Evolutionary conservation across 1,140 invertebrate species (phyloP).

Genomic region (Rhyacophila brunnea): DNA sequence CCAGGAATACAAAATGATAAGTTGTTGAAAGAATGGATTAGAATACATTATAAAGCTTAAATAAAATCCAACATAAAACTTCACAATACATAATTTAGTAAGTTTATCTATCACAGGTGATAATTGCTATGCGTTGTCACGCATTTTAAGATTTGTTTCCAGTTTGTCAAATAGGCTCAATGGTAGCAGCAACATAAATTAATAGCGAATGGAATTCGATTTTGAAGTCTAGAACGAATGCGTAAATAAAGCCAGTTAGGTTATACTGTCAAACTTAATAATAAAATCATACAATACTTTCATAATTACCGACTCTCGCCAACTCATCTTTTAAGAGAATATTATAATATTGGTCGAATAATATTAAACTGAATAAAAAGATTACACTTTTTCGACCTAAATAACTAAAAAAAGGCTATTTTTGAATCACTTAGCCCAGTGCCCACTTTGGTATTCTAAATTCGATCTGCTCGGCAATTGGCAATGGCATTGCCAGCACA

Average conservation of each 20-base stretch:
- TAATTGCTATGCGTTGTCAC: too few relatives aligned
- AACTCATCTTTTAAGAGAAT: slow-evolving; percentile 18
- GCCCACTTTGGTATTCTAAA: neutral
- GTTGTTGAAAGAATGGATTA: slow-evolving; percentile 4
- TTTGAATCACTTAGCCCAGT: slow-evolving; percentile 10
- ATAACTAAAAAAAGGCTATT: slow-evolving; percentile 23
- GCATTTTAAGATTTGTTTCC: too few relatives aligned
- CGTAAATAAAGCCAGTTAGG: slow-evolving; percentile 22
- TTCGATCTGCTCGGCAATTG: neutral
- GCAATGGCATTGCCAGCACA: too few relatives aligned
- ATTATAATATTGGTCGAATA: too few relatives aligned
- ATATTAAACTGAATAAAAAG: too few relatives aligned
- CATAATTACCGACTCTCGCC: slow-evolving; percentile 31
- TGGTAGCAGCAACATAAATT: too few relatives aligned
- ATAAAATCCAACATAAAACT: too few relatives aligned
- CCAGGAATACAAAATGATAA: slow-evolving; percentile 10
- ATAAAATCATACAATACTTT: slow-evolving; percentile 29
- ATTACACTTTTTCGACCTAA: slow-evolving; percentile 13
- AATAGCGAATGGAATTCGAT: too few relatives aligned
- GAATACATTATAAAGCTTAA: too few relatives aligned
- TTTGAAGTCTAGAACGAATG: neutral
- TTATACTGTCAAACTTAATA: slow-evolving; percentile 22
- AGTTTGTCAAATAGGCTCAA: too few relatives aligned
- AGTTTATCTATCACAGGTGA: too few relatives aligned
- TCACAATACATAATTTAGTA: too few relatives aligned